Percentiles rank a stretch among this genome's conserved stretches.
These are phyloP conservation scores for Pachymerium ferrugineum DNA, from an alignment of 2,888 invertebrate species.

Conservation along the genomic window DNA sequence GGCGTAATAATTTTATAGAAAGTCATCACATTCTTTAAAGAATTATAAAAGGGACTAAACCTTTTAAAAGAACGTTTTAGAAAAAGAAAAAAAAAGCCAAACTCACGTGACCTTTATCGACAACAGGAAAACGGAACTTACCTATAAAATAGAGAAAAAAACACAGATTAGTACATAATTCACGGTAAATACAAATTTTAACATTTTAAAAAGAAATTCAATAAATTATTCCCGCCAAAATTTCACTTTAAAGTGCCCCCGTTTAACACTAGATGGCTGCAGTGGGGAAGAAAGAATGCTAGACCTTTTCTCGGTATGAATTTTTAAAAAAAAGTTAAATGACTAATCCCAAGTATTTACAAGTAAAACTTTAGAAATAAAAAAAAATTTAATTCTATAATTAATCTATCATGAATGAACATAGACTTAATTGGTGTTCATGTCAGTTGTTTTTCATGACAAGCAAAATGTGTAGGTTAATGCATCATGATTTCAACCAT, in stretches of 20 bases:
- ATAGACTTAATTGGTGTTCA: conserved; percentile 12
- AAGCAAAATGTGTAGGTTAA: neutral
- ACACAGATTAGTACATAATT: neutral
- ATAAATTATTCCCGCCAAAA: conserved; percentile 16
- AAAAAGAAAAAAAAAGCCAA: neutral
- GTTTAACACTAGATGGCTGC: conserved; percentile 15
- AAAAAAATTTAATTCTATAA: neutral
- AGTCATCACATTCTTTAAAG: neutral
- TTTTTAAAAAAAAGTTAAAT: neutral
- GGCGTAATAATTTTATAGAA: neutral
- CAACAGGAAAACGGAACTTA: neutral
- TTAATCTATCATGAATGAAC: conserved; percentile 11
- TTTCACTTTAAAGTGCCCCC: neutral
- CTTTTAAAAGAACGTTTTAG: neutral
- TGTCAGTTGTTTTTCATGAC: conserved; percentile 1
- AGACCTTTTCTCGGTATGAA: neutral
- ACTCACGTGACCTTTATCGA: neutral
- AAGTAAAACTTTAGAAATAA: neutral
- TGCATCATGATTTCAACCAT: conserved; percentile 5
- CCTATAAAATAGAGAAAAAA: neutral
- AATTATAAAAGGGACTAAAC: neutral
- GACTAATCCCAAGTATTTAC: neutral
- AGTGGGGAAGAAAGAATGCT: neutral
- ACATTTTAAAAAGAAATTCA: neutral
- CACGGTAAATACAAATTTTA: neutral